phyloP scores from a whole-genome alignment of 2,113 vertebrate genomes.

The Pseudolaguvia tuberculata region DNA sequence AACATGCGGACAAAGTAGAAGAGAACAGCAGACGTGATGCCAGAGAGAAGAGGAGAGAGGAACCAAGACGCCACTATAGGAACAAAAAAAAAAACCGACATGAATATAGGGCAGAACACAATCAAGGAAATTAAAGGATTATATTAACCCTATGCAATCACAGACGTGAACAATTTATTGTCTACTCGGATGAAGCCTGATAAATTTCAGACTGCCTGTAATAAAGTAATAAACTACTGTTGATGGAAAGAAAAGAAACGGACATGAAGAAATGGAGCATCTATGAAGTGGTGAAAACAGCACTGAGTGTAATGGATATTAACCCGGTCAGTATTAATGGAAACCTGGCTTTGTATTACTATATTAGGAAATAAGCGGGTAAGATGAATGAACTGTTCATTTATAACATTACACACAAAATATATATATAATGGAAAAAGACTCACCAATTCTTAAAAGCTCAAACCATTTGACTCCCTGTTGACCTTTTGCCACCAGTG shows the following conservation, averaged over 20 bases:
- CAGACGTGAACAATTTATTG: too few species aligned
- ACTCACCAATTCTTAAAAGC: slow-evolving; percentile 88
- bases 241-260: background rate
- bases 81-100: background rate
- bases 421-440: background rate
- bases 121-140: background rate
- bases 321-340: too few species aligned
- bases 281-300: background rate
- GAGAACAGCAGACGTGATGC: slow-evolving; percentile 86
- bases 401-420: background rate
- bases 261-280: too few species aligned
- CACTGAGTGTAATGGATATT: background rate
- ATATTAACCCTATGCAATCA: background rate
- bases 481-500: slow-evolving; percentile 81
- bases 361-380: too few species aligned
- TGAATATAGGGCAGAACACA: background rate
- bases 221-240: background rate
- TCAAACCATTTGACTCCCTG: slow-evolving; percentile 84
- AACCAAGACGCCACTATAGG: slow-evolving; percentile 91
- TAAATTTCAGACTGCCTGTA: background rate
- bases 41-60: slow-evolving; percentile 91
- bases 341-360: too few species aligned
- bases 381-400: too few species aligned
- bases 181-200: background rate
- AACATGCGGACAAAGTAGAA: slow-evolving; percentile 86